Percentiles rank a stretch among this genome's conserved stretches.
phyloP scores from a whole-genome alignment of 2,797 vertebrate species.

The Tolypeutes matacus region DNA sequence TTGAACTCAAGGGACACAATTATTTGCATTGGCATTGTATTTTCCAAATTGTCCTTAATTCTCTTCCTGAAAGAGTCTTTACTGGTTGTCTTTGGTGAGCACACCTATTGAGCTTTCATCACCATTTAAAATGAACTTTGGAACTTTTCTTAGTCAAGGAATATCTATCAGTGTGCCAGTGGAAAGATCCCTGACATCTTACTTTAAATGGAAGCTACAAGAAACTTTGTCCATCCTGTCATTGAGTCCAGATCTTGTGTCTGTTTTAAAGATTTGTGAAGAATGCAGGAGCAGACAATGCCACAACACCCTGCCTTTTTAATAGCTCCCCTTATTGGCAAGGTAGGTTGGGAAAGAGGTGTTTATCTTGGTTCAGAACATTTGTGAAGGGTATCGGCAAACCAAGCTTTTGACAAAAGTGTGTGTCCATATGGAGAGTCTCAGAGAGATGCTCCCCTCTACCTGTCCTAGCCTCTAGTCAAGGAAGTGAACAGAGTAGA shows the following conservation, averaged over 20 bases:
- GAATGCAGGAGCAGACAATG: neutral
- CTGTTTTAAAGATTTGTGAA: conserved; percentile 34
- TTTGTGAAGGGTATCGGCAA: neutral
- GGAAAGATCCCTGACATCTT: neutral
- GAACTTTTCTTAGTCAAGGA: neutral
- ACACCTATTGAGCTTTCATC: neutral
- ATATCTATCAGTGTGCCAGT: neutral
- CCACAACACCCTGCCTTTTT: neutral
- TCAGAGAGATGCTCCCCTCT: neutral
- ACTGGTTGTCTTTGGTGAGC: neutral
- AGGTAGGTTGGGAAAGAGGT: neutral
- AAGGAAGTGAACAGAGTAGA: neutral
- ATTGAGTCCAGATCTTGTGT: neutral
- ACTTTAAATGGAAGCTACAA: neutral
- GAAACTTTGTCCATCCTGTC: neutral
- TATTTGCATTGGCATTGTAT: neutral
- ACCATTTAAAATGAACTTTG: neutral
- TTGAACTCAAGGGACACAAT: neutral
- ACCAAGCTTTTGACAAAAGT: neutral
- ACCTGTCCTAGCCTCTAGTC: neutral
- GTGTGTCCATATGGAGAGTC: neutral
- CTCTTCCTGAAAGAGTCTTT: neutral
- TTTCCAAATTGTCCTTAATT: neutral
- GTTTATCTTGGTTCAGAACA: neutral
- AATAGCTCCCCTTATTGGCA: neutral